Base-by-base conservation (phyloP, 2,888 invertebrate species). In the Leucozona laternaria region DNA sequence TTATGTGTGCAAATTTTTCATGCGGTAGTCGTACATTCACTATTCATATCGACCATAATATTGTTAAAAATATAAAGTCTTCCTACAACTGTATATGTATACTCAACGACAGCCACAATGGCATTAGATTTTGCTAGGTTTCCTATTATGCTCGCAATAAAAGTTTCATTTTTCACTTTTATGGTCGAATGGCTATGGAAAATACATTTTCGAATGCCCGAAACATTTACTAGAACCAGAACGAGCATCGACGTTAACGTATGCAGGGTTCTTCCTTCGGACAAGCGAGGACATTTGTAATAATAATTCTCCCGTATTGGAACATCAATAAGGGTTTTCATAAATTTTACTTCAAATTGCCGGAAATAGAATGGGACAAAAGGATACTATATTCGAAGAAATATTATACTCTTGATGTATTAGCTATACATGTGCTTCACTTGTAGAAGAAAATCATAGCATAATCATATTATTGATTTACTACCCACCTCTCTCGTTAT, bases 101-200 rank as follows among this genome's bases (percentile, higher is more conserved):
- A 50, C 31, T 25, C 28, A 22, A 60, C 28, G 79, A 28, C 34
- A 62, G 70, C 82, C 81, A 82, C 82, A 82, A 86, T 75, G 73
- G 73, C 85, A 81, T 78, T 86, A 17, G 78, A 82, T 81, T 82
- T 75, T 25, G 71, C 86, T 82, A 50, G 75, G 82, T 86, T 82
- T 86, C 86, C 86, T 86, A 87, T 87, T 87, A 87, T 87, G 83
- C 83, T 83, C 76, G 87, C 87, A 87, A 87, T 87, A 87, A 87
- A 87, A 82, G 83, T 83, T 82, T 87, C 83, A 87, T 87, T 87
- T 87, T 87, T 87, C 87, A 87, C 79, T 87, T 87, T 87, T 87
- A 87, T 87, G 76, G 76, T 73, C 73, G 75, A 48, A 68, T 76
- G 58, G 76, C 87, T 78, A 86, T 82, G 86, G 78, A 82, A 86